Evolutionary conservation across 2,113 vertebrate genomes (phyloP).

Genomic region (Nycticebus coucang): DNA sequence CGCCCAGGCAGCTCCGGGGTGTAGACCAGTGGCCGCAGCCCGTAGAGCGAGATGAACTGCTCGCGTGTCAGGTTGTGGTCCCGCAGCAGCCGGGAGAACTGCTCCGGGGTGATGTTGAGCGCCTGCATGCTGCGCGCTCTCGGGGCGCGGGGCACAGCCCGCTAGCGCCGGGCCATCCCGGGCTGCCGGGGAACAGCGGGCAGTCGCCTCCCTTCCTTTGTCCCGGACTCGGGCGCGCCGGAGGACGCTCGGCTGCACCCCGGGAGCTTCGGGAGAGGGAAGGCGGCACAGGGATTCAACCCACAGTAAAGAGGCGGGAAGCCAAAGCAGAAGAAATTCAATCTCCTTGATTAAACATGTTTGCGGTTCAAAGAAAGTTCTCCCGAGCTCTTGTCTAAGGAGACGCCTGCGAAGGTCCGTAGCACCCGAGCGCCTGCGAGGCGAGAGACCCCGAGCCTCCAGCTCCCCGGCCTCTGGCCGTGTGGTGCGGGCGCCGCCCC

Average conservation of each 20-base stretch:
- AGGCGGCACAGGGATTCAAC: background rate
- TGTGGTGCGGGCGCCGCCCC: fast-evolving
- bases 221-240: background rate
- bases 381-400: background rate
- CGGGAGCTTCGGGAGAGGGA: background rate
- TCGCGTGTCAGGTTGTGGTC: conserved; percentile 85
- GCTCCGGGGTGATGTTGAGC: conserved; percentile 85
- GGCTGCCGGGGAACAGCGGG: fast-evolving
- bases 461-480: background rate
- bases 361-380: conserved; percentile 46
- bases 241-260: background rate
- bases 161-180: fast-evolving
- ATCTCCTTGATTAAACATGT: background rate
- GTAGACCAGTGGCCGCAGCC: conserved; percentile 85
- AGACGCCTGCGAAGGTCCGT: background rate
- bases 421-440: too few species aligned
- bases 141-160: fast-evolving
- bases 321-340: background rate
- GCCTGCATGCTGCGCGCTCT: conserved; percentile 75
- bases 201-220: background rate
- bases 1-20: conserved; percentile 83
- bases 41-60: conserved; percentile 85
- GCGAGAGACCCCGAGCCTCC: background rate
- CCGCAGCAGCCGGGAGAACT: conserved; percentile 82
- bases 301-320: background rate